Conservation (phyloP, 2,113 vertebrate species). For the cattle (Bos taurus) region ARS-UCD2.0 NC_037348.1:37034001-37034500, state of each 20-base stretch:
- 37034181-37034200: neutral
- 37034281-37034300: neutral
- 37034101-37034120: neutral
- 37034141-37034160: neutral
- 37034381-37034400: neutral
- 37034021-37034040: neutral
- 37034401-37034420: neutral
- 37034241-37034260: neutral
- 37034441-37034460: neutral
- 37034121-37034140: neutral
- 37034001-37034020: neutral
- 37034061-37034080: neutral
- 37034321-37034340: neutral
- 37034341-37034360: neutral
- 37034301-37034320: neutral
- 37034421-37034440: neutral
- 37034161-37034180: neutral
- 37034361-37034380: neutral
- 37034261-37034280: neutral
- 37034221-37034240: neutral
- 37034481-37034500: neutral
- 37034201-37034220: neutral
- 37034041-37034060: neutral
- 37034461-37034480: neutral
- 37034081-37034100: neutral